These are phyloP conservation scores for Anguilla anguilla DNA, from an alignment of 2,797 vertebrate species.

Conservation along the genomic window DNA sequence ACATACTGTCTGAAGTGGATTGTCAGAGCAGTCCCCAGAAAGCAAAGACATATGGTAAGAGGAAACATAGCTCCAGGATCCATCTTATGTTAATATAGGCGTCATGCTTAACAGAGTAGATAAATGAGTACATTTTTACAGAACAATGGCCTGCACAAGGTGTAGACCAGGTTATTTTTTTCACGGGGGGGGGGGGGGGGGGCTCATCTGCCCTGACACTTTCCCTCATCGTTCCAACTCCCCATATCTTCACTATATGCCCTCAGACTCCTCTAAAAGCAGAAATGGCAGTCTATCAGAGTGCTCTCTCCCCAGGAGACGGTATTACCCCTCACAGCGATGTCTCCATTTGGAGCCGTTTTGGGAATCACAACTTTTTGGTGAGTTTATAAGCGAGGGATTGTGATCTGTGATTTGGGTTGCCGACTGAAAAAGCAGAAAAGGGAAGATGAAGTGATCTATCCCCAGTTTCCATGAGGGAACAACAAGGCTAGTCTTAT, in stretches of 20 bases:
- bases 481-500: conserved; percentile 22
- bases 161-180: conserved; percentile 62
- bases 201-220: not conserved
- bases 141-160: conserved; percentile 70
- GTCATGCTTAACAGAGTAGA: conserved; percentile 79
- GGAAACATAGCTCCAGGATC: conserved; percentile 76
- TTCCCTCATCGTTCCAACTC: not conserved
- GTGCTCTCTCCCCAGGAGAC: not conserved
- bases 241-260: not conserved
- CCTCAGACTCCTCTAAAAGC: not conserved
- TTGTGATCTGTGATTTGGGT: conserved; percentile 27
- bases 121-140: conserved; percentile 69
- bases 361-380: conserved; percentile 11
- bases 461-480: not conserved
- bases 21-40: conserved; percentile 54
- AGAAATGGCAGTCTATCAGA: not conserved
- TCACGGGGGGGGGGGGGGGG: not conserved
- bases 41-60: conserved; percentile 72
- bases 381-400: not conserved
- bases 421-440: not conserved
- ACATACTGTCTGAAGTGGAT: conserved; percentile 34
- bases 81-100: conserved; percentile 77
- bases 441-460: not conserved
- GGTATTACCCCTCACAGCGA: not conserved
- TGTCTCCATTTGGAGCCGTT: not conserved